Evolutionary conservation across 1,140 invertebrate genomes (phyloP).

Genomic region (Vollenhovia emeryi): DNA sequence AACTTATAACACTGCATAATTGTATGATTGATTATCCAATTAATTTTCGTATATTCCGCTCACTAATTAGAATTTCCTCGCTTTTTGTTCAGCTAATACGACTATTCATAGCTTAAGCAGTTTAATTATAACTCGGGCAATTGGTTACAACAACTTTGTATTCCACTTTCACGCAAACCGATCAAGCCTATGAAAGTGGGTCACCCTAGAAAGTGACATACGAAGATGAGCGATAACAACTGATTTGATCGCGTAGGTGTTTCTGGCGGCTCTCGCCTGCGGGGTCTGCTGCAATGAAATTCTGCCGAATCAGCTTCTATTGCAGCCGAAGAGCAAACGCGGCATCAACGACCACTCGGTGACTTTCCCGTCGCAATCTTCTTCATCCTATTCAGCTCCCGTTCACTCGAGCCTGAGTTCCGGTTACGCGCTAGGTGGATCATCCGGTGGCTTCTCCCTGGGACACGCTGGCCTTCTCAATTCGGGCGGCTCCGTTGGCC

Average conservation of each 20-base stretch:
- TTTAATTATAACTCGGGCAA: constrained; percentile 19
- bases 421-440: constrained; percentile 57
- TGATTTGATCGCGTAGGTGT: constrained; percentile 71
- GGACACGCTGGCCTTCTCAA: constrained; percentile 44
- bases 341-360: constrained; percentile 76
- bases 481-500: constrained; percentile 63
- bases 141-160: constrained; percentile 1
- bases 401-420: constrained; percentile 46
- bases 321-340: constrained; percentile 79
- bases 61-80: neutral
- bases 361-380: constrained; percentile 64
- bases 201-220: constrained; percentile 46
- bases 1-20: neutral
- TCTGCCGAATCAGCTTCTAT: constrained; percentile 43
- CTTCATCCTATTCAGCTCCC: constrained; percentile 64
- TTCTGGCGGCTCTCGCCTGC: constrained; percentile 72
- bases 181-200: constrained; percentile 41
- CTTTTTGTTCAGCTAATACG: neutral
- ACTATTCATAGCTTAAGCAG: neutral
- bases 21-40: neutral
- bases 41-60: neutral
- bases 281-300: constrained; percentile 69
- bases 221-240: constrained; percentile 20
- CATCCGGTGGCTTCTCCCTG: constrained; percentile 50
- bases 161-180: constrained; percentile 53